Base-by-base conservation (phyloP, 2,797 vertebrate species). In the Tapirus indicus region DNA sequence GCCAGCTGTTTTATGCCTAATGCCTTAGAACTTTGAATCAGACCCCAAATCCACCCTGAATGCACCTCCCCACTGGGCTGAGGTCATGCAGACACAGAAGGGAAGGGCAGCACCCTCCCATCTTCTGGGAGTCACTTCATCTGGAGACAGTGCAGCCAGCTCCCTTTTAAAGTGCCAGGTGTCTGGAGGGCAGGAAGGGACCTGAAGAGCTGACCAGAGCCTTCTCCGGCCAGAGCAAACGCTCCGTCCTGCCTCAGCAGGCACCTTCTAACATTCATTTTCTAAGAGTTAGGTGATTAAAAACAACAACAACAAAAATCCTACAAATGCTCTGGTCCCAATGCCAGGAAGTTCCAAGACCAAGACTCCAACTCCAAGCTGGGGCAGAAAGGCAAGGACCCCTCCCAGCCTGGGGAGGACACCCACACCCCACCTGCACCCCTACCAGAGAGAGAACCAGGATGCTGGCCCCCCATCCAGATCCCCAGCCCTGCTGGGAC, bases 131-230 rank as follows among this genome's bases (percentile, higher is more conserved):
- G 41, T 54, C 69, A 47, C 60, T 78, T 77, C 17, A 27, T 77
- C 78, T 84, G 92, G 66, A 94, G 89, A 96, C 92, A 93, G 90
- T 49, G 49, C 27, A 0, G 0, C 83, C 88, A 88, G 44, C 38
- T 92, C 95, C 97, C 93, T 1, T 58, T 86, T 97, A 98, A 98
- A 98, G 98, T 98, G 98, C 97, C 94, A 38, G 97, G 97, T 85
- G 88, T 80, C 88, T 69, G 17, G 10, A 35, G 86, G 91, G 44
- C 96, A 96, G 41, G 88, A 97, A 41, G 95, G 64, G 95, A 97
- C 95, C 90, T 62, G 97, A 58, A 21, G 21, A 82, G 68, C 91
- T 41, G 60, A 84, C 38, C 94, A 97, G 95, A 92, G 91, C 74
- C 82, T 88, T 93, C 93, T 92, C 94, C 87, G 94, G 1, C 23